Percentiles rank a stretch among this genome's conserved stretches.
These are phyloP conservation scores for Heliconius charithonia DNA, from an alignment of 2,888 invertebrate genomes.

Conservation along the genomic window DNA sequence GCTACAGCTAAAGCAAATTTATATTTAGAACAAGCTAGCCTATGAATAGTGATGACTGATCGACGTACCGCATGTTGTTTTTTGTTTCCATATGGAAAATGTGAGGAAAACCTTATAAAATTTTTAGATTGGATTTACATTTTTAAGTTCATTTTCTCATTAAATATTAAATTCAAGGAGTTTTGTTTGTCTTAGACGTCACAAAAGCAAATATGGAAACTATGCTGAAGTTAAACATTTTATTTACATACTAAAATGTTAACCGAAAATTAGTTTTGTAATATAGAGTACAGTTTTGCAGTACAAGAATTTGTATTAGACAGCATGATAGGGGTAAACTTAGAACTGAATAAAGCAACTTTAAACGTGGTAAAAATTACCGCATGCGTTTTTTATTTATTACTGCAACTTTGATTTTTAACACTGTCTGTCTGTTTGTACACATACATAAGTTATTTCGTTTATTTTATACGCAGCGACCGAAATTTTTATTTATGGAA, in stretches of 20 bases:
- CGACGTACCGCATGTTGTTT: not conserved
- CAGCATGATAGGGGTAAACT: not conserved
- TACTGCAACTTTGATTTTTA: too few species aligned
- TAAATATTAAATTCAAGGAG: not conserved
- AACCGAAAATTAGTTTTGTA: not conserved
- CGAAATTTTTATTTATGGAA: too few species aligned
- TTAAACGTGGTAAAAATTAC: not conserved
- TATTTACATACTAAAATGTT: not conserved
- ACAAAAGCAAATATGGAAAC: not conserved
- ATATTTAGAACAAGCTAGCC: slow-evolving; percentile 10
- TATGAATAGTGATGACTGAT: slow-evolving; percentile 3
- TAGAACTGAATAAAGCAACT: not conserved
- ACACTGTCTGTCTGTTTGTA: too few species aligned
- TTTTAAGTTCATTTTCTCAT: not conserved
- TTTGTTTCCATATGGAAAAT: not conserved
- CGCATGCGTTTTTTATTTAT: not conserved
- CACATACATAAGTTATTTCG: too few species aligned
- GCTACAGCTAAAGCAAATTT: not conserved
- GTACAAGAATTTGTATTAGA: not conserved
- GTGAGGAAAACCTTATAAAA: not conserved
- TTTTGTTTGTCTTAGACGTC: not conserved
- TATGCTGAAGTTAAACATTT: not conserved
- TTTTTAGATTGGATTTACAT: not conserved
- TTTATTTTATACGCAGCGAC: too few species aligned
- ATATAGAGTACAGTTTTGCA: not conserved